Evolutionary conservation across 2,888 invertebrate genomes (phyloP), one percentile per base, ranked within the genome.

Genomic region (Octodonta nipae): DNA sequence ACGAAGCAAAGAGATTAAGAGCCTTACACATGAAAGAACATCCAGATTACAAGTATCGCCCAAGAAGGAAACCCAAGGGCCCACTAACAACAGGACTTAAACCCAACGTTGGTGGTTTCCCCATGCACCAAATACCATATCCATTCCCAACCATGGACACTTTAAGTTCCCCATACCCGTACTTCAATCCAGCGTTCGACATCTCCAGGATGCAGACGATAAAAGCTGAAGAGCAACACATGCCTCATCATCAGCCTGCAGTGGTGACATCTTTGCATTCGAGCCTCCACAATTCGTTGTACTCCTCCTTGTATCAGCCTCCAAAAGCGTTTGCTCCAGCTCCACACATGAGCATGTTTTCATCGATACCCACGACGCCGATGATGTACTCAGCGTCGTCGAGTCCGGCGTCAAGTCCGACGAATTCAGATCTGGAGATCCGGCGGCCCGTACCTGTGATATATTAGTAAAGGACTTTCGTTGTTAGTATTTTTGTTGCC

Each of bases 1-100:
- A 93, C 56, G 91, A 92, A 61, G 91, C 93, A 1, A 92, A 93
- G 59, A 67, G 89, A 24, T 64, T 93, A 38, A 68, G 92, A 5
- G 81, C 83, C 0, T 63, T 80, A 52, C 86, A 91, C 70, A 89
- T 85, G 84, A 84, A 83, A 63, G 84, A 87, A 54, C 85, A 88
- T 55, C 88, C 88, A 0, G 85, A 88, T 55, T 88, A 88, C 66
- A 88, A 88, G 62, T 88, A 87, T 67, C 66, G 86, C 33, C 87
- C 87, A 36, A 70, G 84, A 44, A 72, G 85, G 60, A 87, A 86
- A 65, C 82, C 84, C 32, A 85, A 85, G 60, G 73, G 79, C 3
- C 75, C 78, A 0, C 64, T 78, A 5, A 63, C 67, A 5, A 46
- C 58, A 37, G 44, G 58, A 31, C 44, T 56, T 15, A 50, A 47